A percentile compares a stretch with the other conserved stretches of the same genome.
These are phyloP conservation scores for Synodontis membranacea DNA, from an alignment of 2,113 vertebrate species.

Conservation along the genomic window DNA sequence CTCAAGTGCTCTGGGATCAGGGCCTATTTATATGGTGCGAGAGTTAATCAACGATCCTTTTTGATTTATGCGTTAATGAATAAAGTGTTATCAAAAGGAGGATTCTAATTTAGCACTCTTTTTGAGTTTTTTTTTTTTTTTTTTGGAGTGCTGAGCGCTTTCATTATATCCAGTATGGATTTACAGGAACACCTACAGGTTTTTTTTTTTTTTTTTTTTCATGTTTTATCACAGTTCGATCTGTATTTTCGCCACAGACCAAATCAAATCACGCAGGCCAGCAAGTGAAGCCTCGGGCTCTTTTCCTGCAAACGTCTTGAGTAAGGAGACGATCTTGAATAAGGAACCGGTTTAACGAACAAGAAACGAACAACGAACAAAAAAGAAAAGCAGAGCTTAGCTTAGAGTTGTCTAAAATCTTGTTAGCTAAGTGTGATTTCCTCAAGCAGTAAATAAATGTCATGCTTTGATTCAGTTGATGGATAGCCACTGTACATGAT, in stretches of 20 bases:
- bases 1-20: conserved; percentile 3
- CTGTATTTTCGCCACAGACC: background rate
- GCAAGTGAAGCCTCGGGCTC: too few relatives aligned
- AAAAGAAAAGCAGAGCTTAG: too few relatives aligned
- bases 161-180: background rate
- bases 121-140: background rate
- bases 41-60: background rate
- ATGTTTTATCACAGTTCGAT: background rate
- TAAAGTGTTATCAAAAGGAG: conserved; percentile 3
- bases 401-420: background rate
- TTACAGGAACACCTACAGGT: background rate
- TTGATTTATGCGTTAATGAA: conserved; percentile 10
- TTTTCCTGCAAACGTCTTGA: background rate
- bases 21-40: conserved; percentile 5
- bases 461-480: background rate
- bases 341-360: background rate
- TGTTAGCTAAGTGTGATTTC: background rate
- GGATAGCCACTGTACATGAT: background rate
- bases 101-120: background rate
- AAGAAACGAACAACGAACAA: too few relatives aligned
- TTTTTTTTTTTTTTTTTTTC: too few relatives aligned
- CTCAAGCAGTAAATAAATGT: background rate
- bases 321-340: too few relatives aligned
- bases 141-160: background rate
- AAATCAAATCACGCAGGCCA: background rate